Base-by-base conservation (phyloP, 1,140 invertebrate species). In the Heterodera schachtii region DNA sequence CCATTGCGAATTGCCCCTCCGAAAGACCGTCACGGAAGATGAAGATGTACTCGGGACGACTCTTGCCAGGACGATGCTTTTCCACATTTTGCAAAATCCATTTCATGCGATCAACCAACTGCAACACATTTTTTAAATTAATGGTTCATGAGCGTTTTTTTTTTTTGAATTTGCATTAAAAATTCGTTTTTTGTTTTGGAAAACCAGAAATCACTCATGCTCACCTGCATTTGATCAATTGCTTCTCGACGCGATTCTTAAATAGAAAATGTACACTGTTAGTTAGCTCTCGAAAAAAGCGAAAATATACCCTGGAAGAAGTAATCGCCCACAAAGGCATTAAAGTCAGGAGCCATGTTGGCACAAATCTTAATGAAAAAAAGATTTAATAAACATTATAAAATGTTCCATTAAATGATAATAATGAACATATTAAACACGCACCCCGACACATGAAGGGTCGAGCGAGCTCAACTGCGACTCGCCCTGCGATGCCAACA, bases 331-430 rank as follows among this genome's bases (percentile, higher is more conserved):
- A 80, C 60, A 49, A 82, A 82, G 31, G 21, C 66, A 21, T 82
- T 47, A 6, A 64, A 70, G 13, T 81, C 67, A 43, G 69, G 43
- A 43, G 81, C 78, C 69, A 73, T 73, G 64, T 82, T 82, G 21
- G 80, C 80, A 44, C 83, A 85, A n/a, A 84, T 83, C 78, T 84
- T 1, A 71, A 86, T 21, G 57, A 64, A 4, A 21, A 81, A 64
- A 7, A 46, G 71, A n/a, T 41, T n/a, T 21, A 46, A 16, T n/a
- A 11, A 60, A 47, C 31, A 1, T 21, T 13, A 19, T 3, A 16
- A 44, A 13, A 75, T 31, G 31, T 31, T 31, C 31, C 31, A 31
- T 75, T 21, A 71, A 46, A 21, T n/a, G 21, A 82, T 11, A 64
- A 1, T 41, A 66, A 21, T 16, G 21, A 71, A 9, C 31, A 4